Evolutionary conservation across 2,888 invertebrate genomes (phyloP), one percentile per base, ranked within the genome.

Genomic region (Leptothorax acervorum): DNA sequence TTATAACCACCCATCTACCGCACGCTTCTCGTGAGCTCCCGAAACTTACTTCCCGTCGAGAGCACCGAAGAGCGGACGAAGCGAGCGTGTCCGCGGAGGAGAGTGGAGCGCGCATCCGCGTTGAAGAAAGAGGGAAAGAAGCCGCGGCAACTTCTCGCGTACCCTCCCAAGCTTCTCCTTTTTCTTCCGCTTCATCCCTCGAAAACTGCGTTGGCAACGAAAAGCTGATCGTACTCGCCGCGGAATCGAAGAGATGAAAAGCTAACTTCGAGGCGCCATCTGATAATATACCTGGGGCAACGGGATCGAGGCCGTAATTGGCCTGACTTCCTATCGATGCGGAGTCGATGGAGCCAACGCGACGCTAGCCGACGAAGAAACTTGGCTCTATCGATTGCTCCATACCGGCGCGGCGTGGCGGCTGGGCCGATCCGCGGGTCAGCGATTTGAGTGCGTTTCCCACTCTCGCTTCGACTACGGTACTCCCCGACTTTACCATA

Each of bases 161-260:
- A 35, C 55, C 48, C 35, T 35, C 23, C 23, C 45, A 11, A n/a
- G 31, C 53, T 70, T 15, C 31, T 57, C 28, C 63, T 51, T 55
- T 62, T 76, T 48, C 63, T 60, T 45, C 42, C 39, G 63, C 48
- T 66, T 57, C 51, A 63, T 76, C 48, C 60, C 55, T 53, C 70
- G 70, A 81, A 83, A 84, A 82, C 84, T 73, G 75, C 85, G 70
- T 68, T 62, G 60, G 73, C 85, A 78, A 85, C 85, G 83, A 73
- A 82, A 75, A 82, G 60, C 81, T 74, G 75, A 85, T 85, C 85
- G 82, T 85, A 79, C 31, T 66, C 51, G 55, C 70, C 83, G 83
- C 83, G 87, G 85, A 87, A 89, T 90, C 85, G 87, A 83, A 70
- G 83, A 92, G 89, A 91, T 92, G 92, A 92, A 92, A 92, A 91